These are phyloP conservation scores for Anaspis maculata DNA, from an alignment of 2,888 invertebrate genomes.

Conservation along the genomic window DNA sequence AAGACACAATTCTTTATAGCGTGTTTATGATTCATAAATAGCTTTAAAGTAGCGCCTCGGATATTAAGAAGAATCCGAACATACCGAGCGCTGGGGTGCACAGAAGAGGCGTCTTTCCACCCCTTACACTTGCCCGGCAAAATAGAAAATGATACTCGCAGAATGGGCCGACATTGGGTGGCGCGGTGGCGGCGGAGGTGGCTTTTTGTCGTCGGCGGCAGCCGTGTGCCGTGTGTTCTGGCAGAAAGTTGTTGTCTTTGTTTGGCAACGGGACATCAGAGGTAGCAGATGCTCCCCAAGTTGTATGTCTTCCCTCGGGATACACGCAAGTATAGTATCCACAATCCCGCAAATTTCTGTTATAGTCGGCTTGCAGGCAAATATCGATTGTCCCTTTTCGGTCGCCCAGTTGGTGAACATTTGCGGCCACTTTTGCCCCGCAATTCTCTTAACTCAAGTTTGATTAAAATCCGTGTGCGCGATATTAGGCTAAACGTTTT, in stretches of 20 bases:
- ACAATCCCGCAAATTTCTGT: slow-evolving; percentile 13
- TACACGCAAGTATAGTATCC: slow-evolving; percentile 13
- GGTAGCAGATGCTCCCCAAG: slow-evolving; percentile 23
- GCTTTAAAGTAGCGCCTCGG: slow-evolving; percentile 18
- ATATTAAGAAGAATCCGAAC: slow-evolving; percentile 19
- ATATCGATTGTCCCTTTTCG: slow-evolving; percentile 16
- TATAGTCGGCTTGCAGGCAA: slow-evolving; percentile 14
- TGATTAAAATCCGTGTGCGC: too few relatives aligned
- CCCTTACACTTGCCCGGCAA: slow-evolving; percentile 4
- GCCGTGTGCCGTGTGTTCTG: too few relatives aligned
- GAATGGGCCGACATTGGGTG: neutral
- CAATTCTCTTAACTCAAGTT: slow-evolving; percentile 14
- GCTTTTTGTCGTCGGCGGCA: too few relatives aligned
- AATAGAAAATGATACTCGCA: slow-evolving; percentile 1
- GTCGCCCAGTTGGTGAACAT: neutral
- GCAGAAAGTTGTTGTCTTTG: slow-evolving; percentile 21
- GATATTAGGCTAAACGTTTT: slow-evolving; percentile 3
- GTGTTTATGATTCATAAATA: slow-evolving; percentile 27
- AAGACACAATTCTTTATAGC: slow-evolving; percentile 18
- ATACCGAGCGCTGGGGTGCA: too few relatives aligned
- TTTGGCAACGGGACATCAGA: too few relatives aligned
- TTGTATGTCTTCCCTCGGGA: slow-evolving; percentile 24
- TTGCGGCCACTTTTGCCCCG: neutral
- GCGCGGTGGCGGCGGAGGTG: too few relatives aligned
- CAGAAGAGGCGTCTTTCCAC: slow-evolving; percentile 15